A percentile compares a stretch with the other conserved stretches of the same genome.
Conservation (phyloP, 2,797 vertebrate genomes). For the Anguilla pacifica region DNA sequence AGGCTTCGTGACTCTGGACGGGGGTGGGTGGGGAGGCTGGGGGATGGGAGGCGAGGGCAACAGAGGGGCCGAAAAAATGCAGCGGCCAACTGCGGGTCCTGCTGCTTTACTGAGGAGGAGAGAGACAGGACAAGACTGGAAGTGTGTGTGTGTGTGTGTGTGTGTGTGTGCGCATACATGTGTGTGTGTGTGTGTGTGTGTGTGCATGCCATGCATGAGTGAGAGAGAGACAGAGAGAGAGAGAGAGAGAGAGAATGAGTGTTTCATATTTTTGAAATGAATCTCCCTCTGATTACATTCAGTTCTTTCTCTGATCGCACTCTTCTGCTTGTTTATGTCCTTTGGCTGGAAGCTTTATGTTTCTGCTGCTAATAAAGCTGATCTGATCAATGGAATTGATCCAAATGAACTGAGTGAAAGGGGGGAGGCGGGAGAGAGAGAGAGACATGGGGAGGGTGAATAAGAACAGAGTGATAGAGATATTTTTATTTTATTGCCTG, state of each 20-base stretch:
- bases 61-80: neutral
- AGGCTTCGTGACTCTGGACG: neutral
- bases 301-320: neutral
- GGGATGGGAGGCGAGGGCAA: neutral
- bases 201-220: neutral
- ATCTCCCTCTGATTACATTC: neutral
- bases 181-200: neutral
- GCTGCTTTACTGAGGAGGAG: neutral
- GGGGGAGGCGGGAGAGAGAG: neutral
- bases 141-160: neutral
- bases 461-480: neutral
- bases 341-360: neutral
- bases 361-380: neutral
- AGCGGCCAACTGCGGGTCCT: neutral
- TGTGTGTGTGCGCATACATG: slow-evolving; percentile 3
- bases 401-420: neutral
- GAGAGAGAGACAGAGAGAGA: neutral
- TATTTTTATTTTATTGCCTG: neutral
- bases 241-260: neutral
- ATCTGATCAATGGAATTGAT: neutral
- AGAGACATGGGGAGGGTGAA: neutral
- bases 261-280: neutral
- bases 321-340: neutral
- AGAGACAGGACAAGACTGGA: neutral
- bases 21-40: neutral